These are phyloP conservation scores for Notiomystis cincta DNA, from an alignment of 2,113 vertebrate genomes.

Conservation along the genomic window DNA sequence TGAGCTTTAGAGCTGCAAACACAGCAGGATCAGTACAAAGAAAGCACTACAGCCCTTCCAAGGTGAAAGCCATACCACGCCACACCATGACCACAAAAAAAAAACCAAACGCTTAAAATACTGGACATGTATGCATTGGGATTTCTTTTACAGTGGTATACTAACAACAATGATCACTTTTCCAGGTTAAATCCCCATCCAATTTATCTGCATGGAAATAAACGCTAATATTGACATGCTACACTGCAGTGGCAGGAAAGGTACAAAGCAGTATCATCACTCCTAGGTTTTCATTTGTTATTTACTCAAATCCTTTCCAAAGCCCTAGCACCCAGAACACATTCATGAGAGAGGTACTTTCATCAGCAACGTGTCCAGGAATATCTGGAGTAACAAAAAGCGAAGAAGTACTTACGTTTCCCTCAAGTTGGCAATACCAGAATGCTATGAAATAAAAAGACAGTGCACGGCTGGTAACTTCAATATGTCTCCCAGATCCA, in stretches of 20 bases:
- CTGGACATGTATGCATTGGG: fast-evolving
- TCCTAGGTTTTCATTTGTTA: not conserved
- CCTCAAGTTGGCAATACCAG: not conserved
- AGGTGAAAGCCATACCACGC: fast-evolving
- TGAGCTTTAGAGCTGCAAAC: not conserved
- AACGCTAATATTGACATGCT: not conserved
- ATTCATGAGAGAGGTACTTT: not conserved
- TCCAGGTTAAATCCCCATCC: not conserved
- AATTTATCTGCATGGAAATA: not conserved
- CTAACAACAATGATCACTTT: not conserved
- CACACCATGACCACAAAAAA: not conserved
- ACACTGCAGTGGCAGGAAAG: not conserved
- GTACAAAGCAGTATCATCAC: not conserved
- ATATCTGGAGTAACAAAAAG: not conserved
- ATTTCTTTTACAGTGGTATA: not conserved
- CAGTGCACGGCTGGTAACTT: not conserved
- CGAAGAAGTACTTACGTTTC: not conserved
- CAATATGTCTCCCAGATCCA: not conserved
- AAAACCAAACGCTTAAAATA: not conserved
- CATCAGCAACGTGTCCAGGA: not conserved
- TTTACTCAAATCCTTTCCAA: not conserved
- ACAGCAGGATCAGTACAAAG: not conserved
- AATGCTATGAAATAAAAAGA: not conserved
- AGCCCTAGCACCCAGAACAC: not conserved
- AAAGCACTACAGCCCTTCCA: not conserved